Conservation (phyloP, 2,888 invertebrate species). For the Troides oblongomaculatus region DNA sequence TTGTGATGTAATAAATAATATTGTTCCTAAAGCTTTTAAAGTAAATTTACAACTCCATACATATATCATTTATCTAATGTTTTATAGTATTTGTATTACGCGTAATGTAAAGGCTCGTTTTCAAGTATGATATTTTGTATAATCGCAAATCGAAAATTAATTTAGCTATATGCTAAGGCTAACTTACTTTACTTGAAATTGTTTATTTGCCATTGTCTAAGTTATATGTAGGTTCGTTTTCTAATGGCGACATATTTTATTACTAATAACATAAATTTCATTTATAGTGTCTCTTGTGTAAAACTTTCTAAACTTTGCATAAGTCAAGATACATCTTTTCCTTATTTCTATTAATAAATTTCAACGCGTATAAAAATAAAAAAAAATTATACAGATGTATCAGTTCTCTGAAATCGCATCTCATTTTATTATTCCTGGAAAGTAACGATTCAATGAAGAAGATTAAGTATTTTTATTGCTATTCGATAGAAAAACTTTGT, state of each 20-base stretch:
- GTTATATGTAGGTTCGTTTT: too few species aligned
- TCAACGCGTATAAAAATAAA: conserved; percentile 1
- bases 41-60: conserved; percentile 17
- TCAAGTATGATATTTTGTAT: background rate
- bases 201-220: background rate
- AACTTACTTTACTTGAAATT: background rate
- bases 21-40: conserved; percentile 9
- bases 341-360: background rate
- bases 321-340: background rate
- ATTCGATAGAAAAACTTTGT: conserved; percentile 19
- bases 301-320: background rate
- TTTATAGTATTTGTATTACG: conserved; percentile 29
- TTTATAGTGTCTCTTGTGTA: background rate
- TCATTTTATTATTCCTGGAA: conserved; percentile 28
- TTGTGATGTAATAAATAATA: conserved; percentile 15
- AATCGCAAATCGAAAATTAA: conserved; percentile 40
- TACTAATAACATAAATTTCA: too few species aligned
- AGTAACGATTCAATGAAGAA: conserved; percentile 23
- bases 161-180: too few species aligned
- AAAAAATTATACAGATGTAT: conserved; percentile 22
- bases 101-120: background rate
- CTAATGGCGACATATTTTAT: background rate
- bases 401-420: conserved; percentile 17
- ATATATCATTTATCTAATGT: conserved; percentile 20
- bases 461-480: conserved; percentile 23